These are phyloP conservation scores for Pasiphila rectangulata DNA, from an alignment of 2,888 invertebrate species.

Conservation along the genomic window DNA sequence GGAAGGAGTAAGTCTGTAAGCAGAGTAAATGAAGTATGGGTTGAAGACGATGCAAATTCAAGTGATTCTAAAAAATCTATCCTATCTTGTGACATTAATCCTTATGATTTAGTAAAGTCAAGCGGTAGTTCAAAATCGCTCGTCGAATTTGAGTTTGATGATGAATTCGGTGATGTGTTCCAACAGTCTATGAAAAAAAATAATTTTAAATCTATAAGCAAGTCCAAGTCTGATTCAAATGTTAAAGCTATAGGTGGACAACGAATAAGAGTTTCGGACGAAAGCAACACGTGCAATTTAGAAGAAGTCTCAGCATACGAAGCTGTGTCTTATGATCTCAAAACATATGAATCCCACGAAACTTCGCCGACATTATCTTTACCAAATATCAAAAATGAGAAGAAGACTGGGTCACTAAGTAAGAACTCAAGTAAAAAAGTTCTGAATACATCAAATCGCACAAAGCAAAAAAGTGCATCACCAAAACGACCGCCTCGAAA, in stretches of 20 bases:
- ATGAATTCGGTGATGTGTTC: slow-evolving; percentile 71
- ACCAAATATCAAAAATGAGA: slow-evolving; percentile 74
- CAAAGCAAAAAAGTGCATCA: slow-evolving; percentile 76
- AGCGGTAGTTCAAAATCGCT: slow-evolving; percentile 69
- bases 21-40: slow-evolving; percentile 72
- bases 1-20: slow-evolving; percentile 74
- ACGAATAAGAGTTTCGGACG: slow-evolving; percentile 83
- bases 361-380: slow-evolving; percentile 56
- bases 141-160: slow-evolving; percentile 77
- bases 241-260: slow-evolving; percentile 86
- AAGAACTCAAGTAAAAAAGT: slow-evolving; percentile 64
- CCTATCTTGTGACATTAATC: slow-evolving; percentile 90
- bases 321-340: slow-evolving; percentile 74
- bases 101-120: slow-evolving; percentile 88
- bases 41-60: slow-evolving; percentile 58
- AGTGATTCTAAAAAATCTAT: slow-evolving; percentile 84
- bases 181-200: slow-evolving; percentile 59
- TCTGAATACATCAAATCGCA: slow-evolving; percentile 53
- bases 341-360: slow-evolving; percentile 61
- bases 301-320: slow-evolving; percentile 72
- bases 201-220: slow-evolving; percentile 51
- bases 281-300: slow-evolving; percentile 61
- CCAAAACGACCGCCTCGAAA: slow-evolving; percentile 83
- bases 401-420: slow-evolving; percentile 55
- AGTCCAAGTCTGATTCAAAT: slow-evolving; percentile 71